Evolutionary conservation across 2,888 invertebrate species (phyloP).

Genomic region (Drymonia ruficornis): DNA sequence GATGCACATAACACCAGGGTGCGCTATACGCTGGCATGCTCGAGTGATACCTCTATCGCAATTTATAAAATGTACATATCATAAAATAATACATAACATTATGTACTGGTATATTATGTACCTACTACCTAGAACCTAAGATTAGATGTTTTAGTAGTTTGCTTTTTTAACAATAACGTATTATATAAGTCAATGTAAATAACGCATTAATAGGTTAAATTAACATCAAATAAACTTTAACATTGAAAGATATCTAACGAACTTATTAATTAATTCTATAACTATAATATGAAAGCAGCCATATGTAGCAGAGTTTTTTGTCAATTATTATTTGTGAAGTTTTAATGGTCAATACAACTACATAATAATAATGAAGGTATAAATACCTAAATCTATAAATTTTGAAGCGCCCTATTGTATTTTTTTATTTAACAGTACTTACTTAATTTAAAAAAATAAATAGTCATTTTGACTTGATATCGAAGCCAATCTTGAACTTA

Average conservation of each 20-base stretch:
- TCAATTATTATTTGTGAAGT: constrained; percentile 9
- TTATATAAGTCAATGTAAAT: neutral
- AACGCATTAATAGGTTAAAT: neutral
- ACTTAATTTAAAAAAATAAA: too few species aligned
- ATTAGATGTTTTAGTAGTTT: neutral
- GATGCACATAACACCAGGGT: too few species aligned
- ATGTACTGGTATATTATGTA: neutral
- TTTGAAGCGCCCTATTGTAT: too few species aligned
- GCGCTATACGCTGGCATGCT: too few species aligned
- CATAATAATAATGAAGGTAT: neutral
- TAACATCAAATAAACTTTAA: constrained; percentile 14
- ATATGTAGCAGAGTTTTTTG: constrained; percentile 8
- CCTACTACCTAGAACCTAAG: too few species aligned
- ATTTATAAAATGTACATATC: too few species aligned
- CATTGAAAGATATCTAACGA: constrained; percentile 14
- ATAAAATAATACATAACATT: neutral
- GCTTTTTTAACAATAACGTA: too few species aligned
- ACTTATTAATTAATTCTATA: constrained; percentile 13
- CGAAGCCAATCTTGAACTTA: too few species aligned
- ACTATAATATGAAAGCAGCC: constrained; percentile 20
- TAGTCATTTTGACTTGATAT: too few species aligned
- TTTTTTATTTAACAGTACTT: neutral
- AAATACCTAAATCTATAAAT: too few species aligned
- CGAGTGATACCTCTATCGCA: too few species aligned
- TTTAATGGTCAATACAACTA: neutral